A percentile compares a stretch with the other conserved stretches of the same genome.
Conservation (phyloP, 2,797 vertebrate genomes). For the Heterohyrax brucei region DNA sequence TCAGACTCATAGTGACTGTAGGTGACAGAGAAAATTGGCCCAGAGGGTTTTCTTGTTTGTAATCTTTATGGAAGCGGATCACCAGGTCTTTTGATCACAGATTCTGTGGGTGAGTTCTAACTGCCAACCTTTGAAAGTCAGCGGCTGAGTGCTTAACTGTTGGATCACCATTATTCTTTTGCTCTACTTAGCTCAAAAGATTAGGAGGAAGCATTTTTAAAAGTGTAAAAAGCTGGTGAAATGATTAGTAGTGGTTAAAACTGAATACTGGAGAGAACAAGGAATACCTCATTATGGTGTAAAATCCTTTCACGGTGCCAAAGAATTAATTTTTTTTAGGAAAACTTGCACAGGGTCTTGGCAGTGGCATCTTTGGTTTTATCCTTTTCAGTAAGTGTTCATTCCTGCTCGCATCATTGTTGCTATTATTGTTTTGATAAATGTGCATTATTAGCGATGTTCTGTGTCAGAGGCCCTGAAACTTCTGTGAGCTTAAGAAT, state of each 20-base stretch:
- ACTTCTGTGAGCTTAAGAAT: background rate
- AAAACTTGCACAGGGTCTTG: conserved; percentile 71
- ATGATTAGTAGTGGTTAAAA: conserved; percentile 17
- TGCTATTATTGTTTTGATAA: conserved; percentile 67
- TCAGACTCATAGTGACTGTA: background rate
- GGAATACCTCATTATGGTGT: background rate
- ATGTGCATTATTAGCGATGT: background rate
- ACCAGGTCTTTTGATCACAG: background rate
- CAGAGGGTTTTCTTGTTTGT: background rate
- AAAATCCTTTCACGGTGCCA: conserved; percentile 63
- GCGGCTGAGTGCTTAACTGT: too few relatives aligned
- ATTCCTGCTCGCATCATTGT: conserved; percentile 63
- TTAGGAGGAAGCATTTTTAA: background rate
- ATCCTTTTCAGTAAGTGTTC: conserved; percentile 68
- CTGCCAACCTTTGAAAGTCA: background rate
- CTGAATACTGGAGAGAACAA: conserved; percentile 24
- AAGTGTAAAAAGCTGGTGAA: conserved; percentile 35
- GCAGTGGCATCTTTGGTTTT: conserved; percentile 51
- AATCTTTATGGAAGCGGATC: background rate
- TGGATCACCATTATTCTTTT: background rate
- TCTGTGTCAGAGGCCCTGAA: background rate
- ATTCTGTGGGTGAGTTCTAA: background rate
- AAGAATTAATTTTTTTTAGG: conserved; percentile 14
- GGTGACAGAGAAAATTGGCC: background rate
- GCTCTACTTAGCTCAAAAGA: background rate